These are phyloP conservation scores for Latheticus oryzae DNA, from an alignment of 2,888 invertebrate species.

Conservation along the genomic window DNA sequence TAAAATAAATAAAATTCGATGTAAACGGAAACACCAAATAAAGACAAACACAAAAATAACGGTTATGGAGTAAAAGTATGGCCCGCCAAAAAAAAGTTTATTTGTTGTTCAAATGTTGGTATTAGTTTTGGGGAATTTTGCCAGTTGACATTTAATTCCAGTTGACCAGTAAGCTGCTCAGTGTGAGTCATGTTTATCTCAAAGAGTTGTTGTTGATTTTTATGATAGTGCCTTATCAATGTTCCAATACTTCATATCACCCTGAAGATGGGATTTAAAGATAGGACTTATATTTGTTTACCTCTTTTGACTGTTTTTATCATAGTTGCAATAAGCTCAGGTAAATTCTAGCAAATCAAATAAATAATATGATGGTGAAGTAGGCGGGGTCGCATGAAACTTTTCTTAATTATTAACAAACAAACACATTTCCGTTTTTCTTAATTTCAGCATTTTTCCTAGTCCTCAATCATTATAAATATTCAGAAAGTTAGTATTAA, in stretches of 20 bases:
- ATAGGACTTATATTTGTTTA: constrained; percentile 45
- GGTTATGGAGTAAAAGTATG: no score
- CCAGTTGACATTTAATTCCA: no score
- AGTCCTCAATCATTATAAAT: constrained; percentile 33
- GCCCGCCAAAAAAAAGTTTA: no score
- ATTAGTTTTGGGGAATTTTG: no score
- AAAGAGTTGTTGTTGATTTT: constrained; percentile 9
- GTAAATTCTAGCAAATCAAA: constrained; percentile 37
- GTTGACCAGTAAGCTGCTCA: no score
- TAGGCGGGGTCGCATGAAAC: constrained; percentile 40
- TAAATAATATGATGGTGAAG: constrained; percentile 11
- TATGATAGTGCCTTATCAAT: constrained; percentile 8
- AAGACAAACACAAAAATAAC: no score
- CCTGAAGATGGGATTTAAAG: constrained; percentile 43
- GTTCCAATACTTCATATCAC: constrained; percentile 3
- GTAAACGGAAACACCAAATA: no score
- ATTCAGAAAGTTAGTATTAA: constrained; percentile 42
- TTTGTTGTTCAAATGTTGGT: no score
- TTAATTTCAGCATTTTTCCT: constrained; percentile 41
- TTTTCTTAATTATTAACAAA: constrained; percentile 31
- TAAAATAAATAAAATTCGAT: no score
- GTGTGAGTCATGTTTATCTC: constrained; percentile 1
- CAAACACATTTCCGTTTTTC: constrained; percentile 14
- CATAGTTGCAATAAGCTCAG: constrained; percentile 44
- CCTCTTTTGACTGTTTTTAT: constrained; percentile 40